Evolutionary conservation across 2,888 invertebrate genomes (phyloP), one percentile per base, ranked within the genome.

Genomic region (Odontothrips loti): DNA sequence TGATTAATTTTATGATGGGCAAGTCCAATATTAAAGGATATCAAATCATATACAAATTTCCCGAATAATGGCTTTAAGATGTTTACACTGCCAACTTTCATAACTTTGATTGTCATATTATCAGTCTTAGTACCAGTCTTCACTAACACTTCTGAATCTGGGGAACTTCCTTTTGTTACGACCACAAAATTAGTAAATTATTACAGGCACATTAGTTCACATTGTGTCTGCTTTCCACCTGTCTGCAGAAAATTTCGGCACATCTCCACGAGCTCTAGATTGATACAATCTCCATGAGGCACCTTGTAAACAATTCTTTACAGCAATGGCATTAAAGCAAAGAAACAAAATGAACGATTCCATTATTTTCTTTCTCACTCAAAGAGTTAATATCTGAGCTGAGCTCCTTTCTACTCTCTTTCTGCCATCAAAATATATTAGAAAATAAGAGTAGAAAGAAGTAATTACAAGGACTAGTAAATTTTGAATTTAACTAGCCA

Each of bases 51-150:
- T 43, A 43, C 34, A 43, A 43, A 2, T 43, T 43, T 43, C 34
- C 34, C 2, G 6, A 43, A 43, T 43, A 43, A 43, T 43, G 34
- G 34, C 2, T 43, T 43, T 4, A 43, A 4, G 3, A 4, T 43
- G 34, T 43, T 43, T 43, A 43, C 3, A 43, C 6, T 43, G 34
- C 34, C 34, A 43, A 43, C 34, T 43, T 43, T 43, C 34, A 58
- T 58, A 58, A 17, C 17, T 20, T 58, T 58, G 58, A n/a, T 58
- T 15, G 58, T 15, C 58, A 58, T 17, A 8, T 58, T 10, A 27
- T 75, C 68, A 75, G 68, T 75, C 68, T 75, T 75, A 9, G 17
- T 58, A 58, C 58, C 58, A 58, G 58, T 58, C 58, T 58, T 58
- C 17, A 58, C 58, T 58, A 20, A 43, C 34, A 43, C 34, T 4